These are phyloP conservation scores for Myxocyprinus asiaticus DNA, from an alignment of 2,113 vertebrate genomes.

Conservation along the genomic window DNA sequence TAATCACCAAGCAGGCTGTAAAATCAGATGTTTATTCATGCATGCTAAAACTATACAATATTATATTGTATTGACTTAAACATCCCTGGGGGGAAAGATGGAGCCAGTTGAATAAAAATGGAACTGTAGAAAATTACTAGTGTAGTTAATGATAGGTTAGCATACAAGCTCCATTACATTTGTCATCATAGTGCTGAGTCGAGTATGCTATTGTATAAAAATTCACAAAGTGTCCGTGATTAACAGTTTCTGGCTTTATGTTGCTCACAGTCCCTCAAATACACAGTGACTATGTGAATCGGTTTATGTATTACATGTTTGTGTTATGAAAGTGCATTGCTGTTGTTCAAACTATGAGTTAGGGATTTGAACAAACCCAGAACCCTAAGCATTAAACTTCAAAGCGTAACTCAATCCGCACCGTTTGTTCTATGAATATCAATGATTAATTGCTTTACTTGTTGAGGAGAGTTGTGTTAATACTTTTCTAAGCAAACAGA, in stretches of 20 bases:
- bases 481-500: too few species aligned
- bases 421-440: too few species aligned
- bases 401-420: too few species aligned
- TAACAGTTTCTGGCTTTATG: neutral
- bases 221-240: neutral
- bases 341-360: too few species aligned
- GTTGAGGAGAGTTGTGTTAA: too few species aligned
- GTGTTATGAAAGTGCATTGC: too few species aligned
- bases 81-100: neutral
- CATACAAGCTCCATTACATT: slow-evolving; percentile 28
- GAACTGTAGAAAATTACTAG: slow-evolving; percentile 24
- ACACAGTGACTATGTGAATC: too few species aligned
- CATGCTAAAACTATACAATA: neutral
- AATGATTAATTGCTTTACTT: too few species aligned
- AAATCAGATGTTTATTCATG: neutral
- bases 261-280: too few species aligned
- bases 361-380: too few species aligned
- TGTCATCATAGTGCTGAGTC: slow-evolving; percentile 36
- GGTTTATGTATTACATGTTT: too few species aligned
- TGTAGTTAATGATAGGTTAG: slow-evolving; percentile 36
- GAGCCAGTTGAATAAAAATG: slow-evolving; percentile 32
- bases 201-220: slow-evolving; percentile 23
- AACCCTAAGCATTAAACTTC: too few species aligned
- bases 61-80: slow-evolving; percentile 17
- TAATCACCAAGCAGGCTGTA: neutral